Evolutionary conservation across 2,797 vertebrate species (phyloP).

Genomic region (Rhabdomys pumilio): DNA sequence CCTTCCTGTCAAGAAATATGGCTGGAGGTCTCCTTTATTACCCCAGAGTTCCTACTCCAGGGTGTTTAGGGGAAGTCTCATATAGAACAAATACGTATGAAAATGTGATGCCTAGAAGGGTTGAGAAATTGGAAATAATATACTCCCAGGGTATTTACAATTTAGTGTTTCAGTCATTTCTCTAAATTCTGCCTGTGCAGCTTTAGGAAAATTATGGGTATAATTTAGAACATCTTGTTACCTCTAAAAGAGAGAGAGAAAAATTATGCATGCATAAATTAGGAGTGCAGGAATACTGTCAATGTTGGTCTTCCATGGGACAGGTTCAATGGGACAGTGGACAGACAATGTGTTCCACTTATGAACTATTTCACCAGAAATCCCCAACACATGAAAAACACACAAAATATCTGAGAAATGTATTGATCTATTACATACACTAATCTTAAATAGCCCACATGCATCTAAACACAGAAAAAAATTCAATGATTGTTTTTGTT

Average conservation of each 20-base stretch:
- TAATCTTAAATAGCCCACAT: background rate
- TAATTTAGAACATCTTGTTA: background rate
- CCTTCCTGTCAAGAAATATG: background rate
- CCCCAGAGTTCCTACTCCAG: background rate
- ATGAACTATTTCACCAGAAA: background rate
- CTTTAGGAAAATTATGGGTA: background rate
- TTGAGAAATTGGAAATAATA: slow-evolving; percentile 9
- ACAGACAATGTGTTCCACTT: background rate
- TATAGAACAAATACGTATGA: background rate
- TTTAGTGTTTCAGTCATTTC: background rate
- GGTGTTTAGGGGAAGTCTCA: background rate
- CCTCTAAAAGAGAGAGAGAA: background rate
- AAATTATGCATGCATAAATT: background rate
- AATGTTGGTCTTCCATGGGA: background rate
- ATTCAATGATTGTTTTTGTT: background rate
- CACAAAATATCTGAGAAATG: background rate
- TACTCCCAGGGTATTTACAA: background rate
- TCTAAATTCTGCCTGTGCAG: background rate
- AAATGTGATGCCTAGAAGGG: background rate
- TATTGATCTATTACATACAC: background rate
- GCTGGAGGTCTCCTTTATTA: background rate
- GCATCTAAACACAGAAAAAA: background rate
- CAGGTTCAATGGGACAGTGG: background rate
- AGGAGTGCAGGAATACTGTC: background rate
- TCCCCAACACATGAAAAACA: background rate